Evolutionary conservation across 2,888 invertebrate genomes (phyloP).

Genomic region (Vandiemenella viatica): DNA sequence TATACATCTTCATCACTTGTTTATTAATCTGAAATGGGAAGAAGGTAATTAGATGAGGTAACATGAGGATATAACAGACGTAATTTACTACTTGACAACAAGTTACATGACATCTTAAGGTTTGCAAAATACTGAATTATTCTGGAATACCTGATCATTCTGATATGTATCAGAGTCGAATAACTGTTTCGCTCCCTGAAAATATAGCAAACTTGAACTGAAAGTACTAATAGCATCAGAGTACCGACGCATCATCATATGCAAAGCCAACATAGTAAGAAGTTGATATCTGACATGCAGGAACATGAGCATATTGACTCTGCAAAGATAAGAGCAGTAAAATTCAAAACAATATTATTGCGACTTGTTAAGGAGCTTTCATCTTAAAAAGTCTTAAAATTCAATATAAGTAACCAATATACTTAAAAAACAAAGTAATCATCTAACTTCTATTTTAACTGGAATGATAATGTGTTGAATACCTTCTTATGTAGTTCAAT

Average conservation of each 20-base stretch:
- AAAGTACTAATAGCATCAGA: conserved; percentile 98
- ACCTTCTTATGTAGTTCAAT: conserved; percentile 92
- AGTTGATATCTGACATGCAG: conserved; percentile 96
- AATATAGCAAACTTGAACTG: conserved; percentile 88
- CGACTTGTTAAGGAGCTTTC: not conserved
- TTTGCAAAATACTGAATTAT: no score
- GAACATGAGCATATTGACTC: conserved; percentile 85
- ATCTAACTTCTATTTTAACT: no score
- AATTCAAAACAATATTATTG: not conserved
- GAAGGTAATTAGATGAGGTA: no score
- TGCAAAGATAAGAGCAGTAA: conserved; percentile 17
- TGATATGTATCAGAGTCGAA: conserved; percentile 86
- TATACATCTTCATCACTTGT: conserved; percentile 98
- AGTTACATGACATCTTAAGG: no score
- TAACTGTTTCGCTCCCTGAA: conserved; percentile 82
- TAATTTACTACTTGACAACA: no score
- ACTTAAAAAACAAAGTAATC: no score
- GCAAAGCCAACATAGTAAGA: conserved; percentile 99
- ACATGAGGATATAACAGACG: no score
- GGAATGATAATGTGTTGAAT: no score
- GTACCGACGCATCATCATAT: conserved; percentile 99
- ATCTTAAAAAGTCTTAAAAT: not conserved
- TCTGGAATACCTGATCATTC: conserved; percentile 80
- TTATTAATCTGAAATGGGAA: conserved; percentile 78
- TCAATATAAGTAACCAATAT: no score